Conservation (phyloP, 2,797 vertebrate genomes). For the Peromyscus eremicus region DNA sequence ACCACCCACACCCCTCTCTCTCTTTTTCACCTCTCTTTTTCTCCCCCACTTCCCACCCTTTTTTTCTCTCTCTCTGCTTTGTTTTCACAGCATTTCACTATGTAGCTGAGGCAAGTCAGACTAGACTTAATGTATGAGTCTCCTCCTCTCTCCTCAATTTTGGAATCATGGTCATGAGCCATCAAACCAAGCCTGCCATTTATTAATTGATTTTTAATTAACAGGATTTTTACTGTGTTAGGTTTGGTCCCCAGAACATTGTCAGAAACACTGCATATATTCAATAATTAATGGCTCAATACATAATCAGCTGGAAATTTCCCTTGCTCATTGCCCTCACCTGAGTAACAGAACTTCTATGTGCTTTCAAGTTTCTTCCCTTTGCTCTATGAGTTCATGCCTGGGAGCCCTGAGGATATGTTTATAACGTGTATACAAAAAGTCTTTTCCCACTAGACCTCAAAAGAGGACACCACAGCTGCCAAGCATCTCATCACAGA, state of each 20-base stretch:
- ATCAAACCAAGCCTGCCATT: background rate
- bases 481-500: background rate
- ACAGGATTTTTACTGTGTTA: background rate
- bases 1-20: too few relatives aligned
- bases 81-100: background rate
- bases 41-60: too few relatives aligned
- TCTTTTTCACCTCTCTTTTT: background rate
- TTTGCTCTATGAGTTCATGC: background rate
- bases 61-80: too few relatives aligned
- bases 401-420: background rate
- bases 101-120: background rate
- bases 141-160: background rate
- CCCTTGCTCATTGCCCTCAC: background rate
- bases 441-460: background rate
- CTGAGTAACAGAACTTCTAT: background rate
- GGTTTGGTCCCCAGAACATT: background rate
- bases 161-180: background rate
- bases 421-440: background rate
- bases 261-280: background rate
- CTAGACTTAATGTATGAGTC: background rate
- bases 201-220: background rate
- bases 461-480: background rate
- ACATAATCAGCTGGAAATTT: background rate
- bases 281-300: background rate
- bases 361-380: background rate